Base-by-base conservation (phyloP, 2,888 invertebrate species). In the Lycophotia porphyrea region DNA sequence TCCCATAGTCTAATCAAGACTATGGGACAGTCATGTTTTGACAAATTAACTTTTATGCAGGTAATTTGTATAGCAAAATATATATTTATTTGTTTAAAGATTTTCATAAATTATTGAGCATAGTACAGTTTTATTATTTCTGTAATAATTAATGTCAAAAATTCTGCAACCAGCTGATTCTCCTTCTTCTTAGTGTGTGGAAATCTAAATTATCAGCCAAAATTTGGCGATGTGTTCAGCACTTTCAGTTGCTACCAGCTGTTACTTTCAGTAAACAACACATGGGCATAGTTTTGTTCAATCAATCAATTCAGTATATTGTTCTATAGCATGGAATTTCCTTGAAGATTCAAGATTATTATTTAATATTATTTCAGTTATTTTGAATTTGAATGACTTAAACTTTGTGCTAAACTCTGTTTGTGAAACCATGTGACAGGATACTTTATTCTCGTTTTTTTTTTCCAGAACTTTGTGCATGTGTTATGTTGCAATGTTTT, bases 271-370 rank as follows among this genome's bases (percentile, higher is more conserved):
- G 55, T 34, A 39, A 67, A 55, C 18, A 81, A 75, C 58, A 81
- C 64, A 79, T 81, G 68, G 31, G 44, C 76, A 79, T 68, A 52
- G 31, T 44, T 64, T n/a, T 0, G 1, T 47, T 55, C 34, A 82
- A 66, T 71, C 67, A 82, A 78, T 78, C 55, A 68, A 64, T 60
- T 78, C 63, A 68, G 39, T 60, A 44, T 81, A 15, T 65, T 39
- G 3, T 65, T n/a, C 13, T 4, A 21, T 1, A 1, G 0, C 15
- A 47, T 39, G 36, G 44, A 31, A 9, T 42, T 42, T 8, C 5
- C 13, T 36, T 27, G 11, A 15, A 15, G 15, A 31, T 18, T 4
- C 24, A 8, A 34, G 39, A 49, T 47, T 21, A 2, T 27, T n/a
- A n/a, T 42, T 42, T 24, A 5, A 18, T 42, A 36, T 24, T 44